Percentiles rank a stretch among this genome's conserved stretches.
Evolutionary conservation across 2,113 vertebrate species (phyloP).

Genomic region (Acanthisitta chloris): DNA sequence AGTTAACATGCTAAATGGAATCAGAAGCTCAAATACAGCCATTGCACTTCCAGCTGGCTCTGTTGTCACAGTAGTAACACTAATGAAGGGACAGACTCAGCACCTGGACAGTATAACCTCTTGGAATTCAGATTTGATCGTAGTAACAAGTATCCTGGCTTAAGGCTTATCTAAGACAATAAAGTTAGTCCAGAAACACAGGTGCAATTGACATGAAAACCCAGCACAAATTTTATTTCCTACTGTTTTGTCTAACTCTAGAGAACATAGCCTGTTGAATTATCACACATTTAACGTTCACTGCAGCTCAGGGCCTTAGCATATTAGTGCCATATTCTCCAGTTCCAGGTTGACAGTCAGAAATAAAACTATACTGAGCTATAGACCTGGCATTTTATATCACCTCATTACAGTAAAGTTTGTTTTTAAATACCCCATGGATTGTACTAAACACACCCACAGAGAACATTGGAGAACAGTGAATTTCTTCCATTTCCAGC

Average conservation of each 20-base stretch:
- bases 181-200: background rate
- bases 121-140: background rate
- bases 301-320: background rate
- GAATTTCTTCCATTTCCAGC: background rate
- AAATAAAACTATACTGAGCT: background rate
- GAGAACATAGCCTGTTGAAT: background rate
- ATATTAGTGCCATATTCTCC: background rate
- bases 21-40: background rate
- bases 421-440: background rate
- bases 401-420: background rate
- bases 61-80: background rate
- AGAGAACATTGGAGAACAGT: background rate
- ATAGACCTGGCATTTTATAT: background rate
- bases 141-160: background rate
- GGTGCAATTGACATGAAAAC: background rate
- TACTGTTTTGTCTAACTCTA: background rate
- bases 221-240: background rate
- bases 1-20: background rate
- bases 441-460: background rate
- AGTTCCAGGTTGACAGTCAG: background rate
- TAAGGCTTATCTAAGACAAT: background rate
- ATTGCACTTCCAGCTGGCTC: background rate
- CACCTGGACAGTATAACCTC: background rate
- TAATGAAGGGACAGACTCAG: accelerated
- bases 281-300: background rate